Conservation (phyloP, 37 sponge, comb jelly and placozoan genomes). For the Mnemiopsis leidyi region DNA sequence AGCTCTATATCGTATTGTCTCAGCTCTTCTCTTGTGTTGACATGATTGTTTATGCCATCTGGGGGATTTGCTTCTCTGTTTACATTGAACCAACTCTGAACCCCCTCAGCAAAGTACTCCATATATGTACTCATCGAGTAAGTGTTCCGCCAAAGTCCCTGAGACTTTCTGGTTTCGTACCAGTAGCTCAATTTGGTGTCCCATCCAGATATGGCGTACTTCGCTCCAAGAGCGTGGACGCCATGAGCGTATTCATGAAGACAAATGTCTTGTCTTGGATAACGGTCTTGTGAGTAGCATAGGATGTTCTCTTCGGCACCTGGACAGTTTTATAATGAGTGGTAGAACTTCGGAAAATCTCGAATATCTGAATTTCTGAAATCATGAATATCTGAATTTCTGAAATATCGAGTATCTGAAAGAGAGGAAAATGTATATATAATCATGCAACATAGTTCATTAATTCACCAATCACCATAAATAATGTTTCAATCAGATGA, state of each 20-base stretch:
- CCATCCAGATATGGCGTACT: conserved; percentile 4
- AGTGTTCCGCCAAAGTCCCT: conserved; percentile 27
- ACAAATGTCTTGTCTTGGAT: conserved; percentile 23
- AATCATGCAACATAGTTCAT: too few relatives aligned
- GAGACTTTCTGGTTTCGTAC: not conserved
- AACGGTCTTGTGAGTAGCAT: not conserved
- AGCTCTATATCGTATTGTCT: conserved; percentile 14
- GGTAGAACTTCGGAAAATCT: too few relatives aligned
- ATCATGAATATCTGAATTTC: too few relatives aligned
- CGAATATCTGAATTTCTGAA: too few relatives aligned
- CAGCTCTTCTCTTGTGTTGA: conserved; percentile 15
- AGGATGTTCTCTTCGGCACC: conserved; percentile 61
- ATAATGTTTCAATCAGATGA: too few relatives aligned
- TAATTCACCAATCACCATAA: too few relatives aligned
- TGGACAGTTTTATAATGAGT: too few relatives aligned
- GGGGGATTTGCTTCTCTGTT: not conserved
- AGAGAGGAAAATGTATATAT: too few relatives aligned
- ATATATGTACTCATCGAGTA: conserved; percentile 38
- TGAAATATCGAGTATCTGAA: too few relatives aligned
- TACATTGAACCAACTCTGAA: not conserved
- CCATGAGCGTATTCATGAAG: conserved; percentile 52
- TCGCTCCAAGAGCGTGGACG: conserved; percentile 43
- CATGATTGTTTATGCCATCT: conserved; percentile 25
- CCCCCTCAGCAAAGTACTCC: conserved; percentile 54
- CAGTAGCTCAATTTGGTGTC: not conserved